phyloP scores from a whole-genome alignment of 2,888 invertebrate species.

The Plebejus argus region DNA sequence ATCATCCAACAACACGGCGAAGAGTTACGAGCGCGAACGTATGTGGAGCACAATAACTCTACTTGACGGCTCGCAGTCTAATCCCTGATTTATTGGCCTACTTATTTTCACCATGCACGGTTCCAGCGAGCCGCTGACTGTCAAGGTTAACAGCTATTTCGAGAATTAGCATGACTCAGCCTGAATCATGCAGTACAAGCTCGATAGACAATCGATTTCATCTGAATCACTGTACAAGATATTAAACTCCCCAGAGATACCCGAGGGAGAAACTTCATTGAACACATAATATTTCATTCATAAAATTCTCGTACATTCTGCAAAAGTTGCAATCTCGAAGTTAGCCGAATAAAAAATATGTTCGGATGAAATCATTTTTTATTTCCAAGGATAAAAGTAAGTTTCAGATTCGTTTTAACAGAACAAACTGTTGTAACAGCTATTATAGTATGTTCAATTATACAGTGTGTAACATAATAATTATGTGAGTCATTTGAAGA shows the following conservation, averaged over 20 bases:
- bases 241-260: constrained; percentile 12
- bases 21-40: constrained; percentile 12
- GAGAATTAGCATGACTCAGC: constrained; percentile 72
- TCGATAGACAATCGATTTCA: constrained; percentile 45
- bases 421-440: constrained; percentile 3
- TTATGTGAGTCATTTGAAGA: constrained; percentile 43
- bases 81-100: constrained; percentile 28
- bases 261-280: constrained; percentile 9
- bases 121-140: constrained; percentile 46
- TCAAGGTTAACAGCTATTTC: constrained; percentile 74
- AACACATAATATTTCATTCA: constrained; percentile 22
- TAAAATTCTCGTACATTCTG: constrained; percentile 19
- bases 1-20: constrained; percentile 15
- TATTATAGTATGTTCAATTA: constrained; percentile 28
- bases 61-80: constrained; percentile 23
- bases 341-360: constrained; percentile 3
- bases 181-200: constrained; percentile 64
- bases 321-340: constrained; percentile 19
- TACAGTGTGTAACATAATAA: no score
- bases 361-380: constrained; percentile 7
- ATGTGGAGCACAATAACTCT: constrained; percentile 18
- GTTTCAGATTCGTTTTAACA: background rate
- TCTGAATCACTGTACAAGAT: constrained; percentile 30
- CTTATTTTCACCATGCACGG: constrained; percentile 34
- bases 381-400: constrained; percentile 13